A percentile compares a stretch with the other conserved stretches of the same genome.
Conservation (phyloP, 2,797 vertebrate species). For the Xiphorhynchus erythropygius region DNA sequence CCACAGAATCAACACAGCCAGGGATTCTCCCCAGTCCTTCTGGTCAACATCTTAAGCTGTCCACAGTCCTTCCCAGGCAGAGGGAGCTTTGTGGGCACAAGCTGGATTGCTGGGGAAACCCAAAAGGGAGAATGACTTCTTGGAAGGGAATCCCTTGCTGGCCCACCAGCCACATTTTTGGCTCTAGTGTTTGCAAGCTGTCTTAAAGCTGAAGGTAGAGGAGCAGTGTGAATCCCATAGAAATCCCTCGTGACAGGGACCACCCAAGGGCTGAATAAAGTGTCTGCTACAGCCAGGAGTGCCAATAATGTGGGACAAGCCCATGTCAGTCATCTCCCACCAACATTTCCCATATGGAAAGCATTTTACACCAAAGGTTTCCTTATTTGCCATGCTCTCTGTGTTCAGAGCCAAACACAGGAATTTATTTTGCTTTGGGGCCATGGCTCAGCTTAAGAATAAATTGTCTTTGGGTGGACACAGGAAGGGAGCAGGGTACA, state of each 20-base stretch:
- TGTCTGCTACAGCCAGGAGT: not conserved
- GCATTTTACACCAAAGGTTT: not conserved
- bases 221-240: not conserved
- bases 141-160: not conserved
- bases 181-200: not conserved
- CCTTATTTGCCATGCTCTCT: not conserved
- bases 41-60: not conserved
- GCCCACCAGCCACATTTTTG: not conserved
- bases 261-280: not conserved
- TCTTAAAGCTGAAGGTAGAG: not conserved
- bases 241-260: not conserved
- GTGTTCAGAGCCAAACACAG: fast-evolving
- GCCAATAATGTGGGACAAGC: not conserved
- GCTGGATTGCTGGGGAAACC: not conserved
- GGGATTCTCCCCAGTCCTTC: not conserved
- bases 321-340: not conserved
- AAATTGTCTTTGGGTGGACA: not conserved
- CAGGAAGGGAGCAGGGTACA: constrained; percentile 10
- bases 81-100: not conserved
- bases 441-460: not conserved
- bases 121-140: not conserved
- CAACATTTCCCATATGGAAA: not conserved
- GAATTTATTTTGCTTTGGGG: constrained; percentile 7
- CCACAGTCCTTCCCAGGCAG: not conserved
- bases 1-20: not conserved